Evolutionary conservation across 2,113 vertebrate species (phyloP).

Genomic region (Heloderma charlesbogerti): DNA sequence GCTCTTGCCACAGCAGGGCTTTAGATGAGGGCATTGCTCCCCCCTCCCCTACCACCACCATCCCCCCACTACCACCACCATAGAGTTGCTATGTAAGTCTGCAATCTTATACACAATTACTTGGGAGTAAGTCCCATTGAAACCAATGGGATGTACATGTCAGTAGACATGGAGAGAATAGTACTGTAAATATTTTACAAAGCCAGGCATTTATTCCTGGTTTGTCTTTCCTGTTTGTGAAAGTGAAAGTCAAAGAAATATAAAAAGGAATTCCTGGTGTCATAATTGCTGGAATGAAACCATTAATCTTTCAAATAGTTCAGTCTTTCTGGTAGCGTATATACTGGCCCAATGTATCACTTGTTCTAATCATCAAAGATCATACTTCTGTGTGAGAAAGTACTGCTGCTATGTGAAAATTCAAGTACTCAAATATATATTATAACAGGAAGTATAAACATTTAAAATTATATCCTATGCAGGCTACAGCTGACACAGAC

Average conservation of each 20-base stretch:
- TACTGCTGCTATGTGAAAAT: background rate
- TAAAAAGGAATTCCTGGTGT: background rate
- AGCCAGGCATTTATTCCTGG: background rate
- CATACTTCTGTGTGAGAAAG: background rate
- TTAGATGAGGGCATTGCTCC: background rate
- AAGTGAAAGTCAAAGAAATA: background rate
- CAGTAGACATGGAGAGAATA: background rate
- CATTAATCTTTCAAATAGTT: background rate
- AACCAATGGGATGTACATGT: background rate
- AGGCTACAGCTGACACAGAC: conserved; percentile 27
- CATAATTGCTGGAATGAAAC: background rate
- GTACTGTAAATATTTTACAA: too few relatives aligned
- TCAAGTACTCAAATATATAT: background rate
- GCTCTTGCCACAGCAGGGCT: background rate
- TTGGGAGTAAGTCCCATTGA: too few relatives aligned
- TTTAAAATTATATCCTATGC: background rate
- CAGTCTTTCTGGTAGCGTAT: background rate
- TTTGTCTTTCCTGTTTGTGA: background rate
- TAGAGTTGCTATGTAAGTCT: background rate
- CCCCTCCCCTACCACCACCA: background rate
- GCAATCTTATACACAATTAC: background rate
- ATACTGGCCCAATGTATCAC: background rate
- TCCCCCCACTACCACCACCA: too few relatives aligned
- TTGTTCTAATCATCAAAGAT: background rate
- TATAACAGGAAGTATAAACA: background rate